Percentiles rank a stretch among this genome's conserved stretches.
Conservation (phyloP, 2,888 invertebrate species). For the Entomobrya multifasciata region DNA sequence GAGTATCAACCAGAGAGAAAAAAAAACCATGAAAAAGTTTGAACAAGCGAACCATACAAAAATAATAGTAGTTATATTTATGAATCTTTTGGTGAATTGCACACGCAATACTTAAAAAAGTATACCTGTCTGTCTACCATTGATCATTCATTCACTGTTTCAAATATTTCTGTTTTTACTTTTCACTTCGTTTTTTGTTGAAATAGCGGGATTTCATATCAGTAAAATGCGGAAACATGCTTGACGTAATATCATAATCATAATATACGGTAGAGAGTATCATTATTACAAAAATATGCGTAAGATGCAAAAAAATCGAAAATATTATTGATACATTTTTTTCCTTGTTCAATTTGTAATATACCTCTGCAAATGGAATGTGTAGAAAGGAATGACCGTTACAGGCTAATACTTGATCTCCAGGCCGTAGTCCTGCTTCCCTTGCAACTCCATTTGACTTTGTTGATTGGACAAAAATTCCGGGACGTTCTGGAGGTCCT, state of each 20-base stretch:
- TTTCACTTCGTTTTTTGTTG: constrained; percentile 13
- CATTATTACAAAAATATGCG: not conserved
- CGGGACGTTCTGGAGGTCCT: constrained; percentile 92
- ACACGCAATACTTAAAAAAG: no score
- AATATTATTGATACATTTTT: not conserved
- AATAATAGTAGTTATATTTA: no score
- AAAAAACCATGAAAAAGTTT: no score
- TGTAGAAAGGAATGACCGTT: constrained; percentile 87
- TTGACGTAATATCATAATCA: constrained; percentile 40
- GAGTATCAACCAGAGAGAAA: no score
- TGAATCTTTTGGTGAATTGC: no score
- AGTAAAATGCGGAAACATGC: constrained; percentile 64
- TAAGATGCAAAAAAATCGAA: no score
- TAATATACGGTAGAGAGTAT: not conserved
- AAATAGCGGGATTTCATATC: constrained; percentile 61
- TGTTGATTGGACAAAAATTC: constrained; percentile 94
- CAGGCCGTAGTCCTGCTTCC: constrained; percentile 92
- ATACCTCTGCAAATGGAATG: constrained; percentile 86
- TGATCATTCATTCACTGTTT: no score
- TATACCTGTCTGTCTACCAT: no score
- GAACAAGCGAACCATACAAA: no score
- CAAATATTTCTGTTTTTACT: constrained; percentile 19
- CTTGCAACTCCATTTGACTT: constrained; percentile 93
- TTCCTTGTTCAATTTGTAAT: not conserved
- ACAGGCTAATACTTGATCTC: constrained; percentile 94